phyloP scores from a whole-genome alignment of 2,797 vertebrate species.

The Myoxocephalus aenaeus region DNA sequence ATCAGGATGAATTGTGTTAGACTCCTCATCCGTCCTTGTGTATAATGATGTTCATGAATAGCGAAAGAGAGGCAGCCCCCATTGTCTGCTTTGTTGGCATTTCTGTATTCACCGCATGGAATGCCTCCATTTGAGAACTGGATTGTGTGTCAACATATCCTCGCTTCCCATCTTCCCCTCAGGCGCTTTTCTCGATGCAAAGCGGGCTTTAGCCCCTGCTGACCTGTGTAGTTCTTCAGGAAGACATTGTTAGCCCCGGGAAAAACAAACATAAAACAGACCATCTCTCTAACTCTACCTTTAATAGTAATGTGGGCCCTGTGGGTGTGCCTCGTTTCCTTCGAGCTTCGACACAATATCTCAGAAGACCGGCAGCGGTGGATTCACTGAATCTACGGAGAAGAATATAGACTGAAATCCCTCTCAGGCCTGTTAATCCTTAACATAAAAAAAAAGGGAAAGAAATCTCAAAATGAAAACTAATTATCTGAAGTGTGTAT shows the following conservation, averaged over 20 bases:
- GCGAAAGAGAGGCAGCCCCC: conserved; percentile 9
- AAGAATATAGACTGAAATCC: conserved; percentile 48
- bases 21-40: conserved; percentile 6
- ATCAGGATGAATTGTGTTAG: conserved; percentile 30
- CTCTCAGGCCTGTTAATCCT: conserved; percentile 47
- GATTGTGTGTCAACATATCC: conserved; percentile 67
- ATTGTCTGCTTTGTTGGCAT: conserved; percentile 45
- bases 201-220: conserved; percentile 73
- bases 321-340: conserved; percentile 51
- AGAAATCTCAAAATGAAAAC: conserved; percentile 25
- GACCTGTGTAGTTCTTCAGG: conserved; percentile 70
- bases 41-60: conserved; percentile 27
- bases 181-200: conserved; percentile 66
- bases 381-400: conserved; percentile 45
- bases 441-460: neutral
- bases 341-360: conserved; percentile 58
- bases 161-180: conserved; percentile 65
- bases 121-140: conserved; percentile 58
- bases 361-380: conserved; percentile 38
- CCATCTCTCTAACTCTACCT: conserved; percentile 50
- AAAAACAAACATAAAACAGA: conserved; percentile 66
- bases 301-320: conserved; percentile 67
- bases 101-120: conserved; percentile 66
- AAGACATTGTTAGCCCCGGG: conserved; percentile 59
- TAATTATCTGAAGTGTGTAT: conserved; percentile 28